Evolutionary conservation across 2,797 vertebrate species (phyloP), one percentile per base, ranked within the genome.

Genomic region (Coccyzus lansbergi): DNA sequence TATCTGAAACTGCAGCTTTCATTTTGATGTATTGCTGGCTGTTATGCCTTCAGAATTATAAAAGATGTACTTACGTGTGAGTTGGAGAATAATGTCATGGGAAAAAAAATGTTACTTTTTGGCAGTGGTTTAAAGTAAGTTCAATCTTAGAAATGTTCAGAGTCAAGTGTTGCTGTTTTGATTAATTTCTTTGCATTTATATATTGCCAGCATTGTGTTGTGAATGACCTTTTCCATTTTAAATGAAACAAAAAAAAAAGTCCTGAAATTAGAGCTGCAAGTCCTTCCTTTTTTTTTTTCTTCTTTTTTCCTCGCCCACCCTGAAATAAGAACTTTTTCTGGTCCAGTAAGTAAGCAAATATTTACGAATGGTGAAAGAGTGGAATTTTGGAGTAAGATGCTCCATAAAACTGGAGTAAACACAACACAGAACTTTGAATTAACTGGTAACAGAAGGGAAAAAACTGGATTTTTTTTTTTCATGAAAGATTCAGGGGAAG

Each of bases 21-120:
- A 52, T 87, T 94, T 94, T 97, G 95, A 96, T 95, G 25, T 83
- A 95, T 92, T 83, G 55, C 78, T 91, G 81, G 67, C 80, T 91
- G 21, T 79, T 96, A 90, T 0, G 40, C 58, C 78, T 95, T 96
- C 81, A 91, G 88, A 94, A 95, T 95, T 96, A 83, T 65, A 75
- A 82, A 97, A 97, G 70, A 77, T 33, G 46, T 72, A 70, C 63
- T 96, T 95, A 96, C 85, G 53, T 90, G 42, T 81, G 94, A 94
- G 95, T 85, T 62, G 84, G 68, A 91, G 53, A 92, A 93, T 82
- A 93, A 87, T 67, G 62, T 91, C 51, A 93, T 74, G 46, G 75
- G 91, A 70, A 88, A 91, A 91, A n/a, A 95, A 94, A 84, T 64
- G 80, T 48, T 28, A 64, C 74, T 46, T 95, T 94, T 87, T 86